Evolutionary conservation across 35 echinoderm and acorn worm genomes (phyloP).

Genomic region (Apostichopus japonicus): DNA sequence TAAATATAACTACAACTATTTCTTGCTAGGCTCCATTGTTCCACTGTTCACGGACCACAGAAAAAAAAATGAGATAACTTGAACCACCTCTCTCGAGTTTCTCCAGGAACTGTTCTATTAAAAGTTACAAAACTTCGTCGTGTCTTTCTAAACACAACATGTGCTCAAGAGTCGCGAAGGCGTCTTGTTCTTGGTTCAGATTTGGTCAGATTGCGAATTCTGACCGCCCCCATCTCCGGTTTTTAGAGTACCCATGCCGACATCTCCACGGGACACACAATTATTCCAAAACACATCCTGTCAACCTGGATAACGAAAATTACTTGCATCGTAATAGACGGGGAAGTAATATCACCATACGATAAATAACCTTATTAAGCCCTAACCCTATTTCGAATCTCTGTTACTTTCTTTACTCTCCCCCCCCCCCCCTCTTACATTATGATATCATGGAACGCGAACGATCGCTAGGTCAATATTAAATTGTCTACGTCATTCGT

Average conservation of each 20-base stretch:
- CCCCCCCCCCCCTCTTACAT: no score
- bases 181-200: neutral
- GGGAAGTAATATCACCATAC: no score
- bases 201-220: neutral
- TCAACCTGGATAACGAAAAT: neutral
- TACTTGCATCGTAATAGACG: neutral
- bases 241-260: constrained; percentile 12
- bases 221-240: constrained; percentile 35
- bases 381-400: no score
- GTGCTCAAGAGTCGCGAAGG: constrained; percentile 29
- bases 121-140: neutral
- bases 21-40: no score
- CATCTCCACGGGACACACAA: constrained; percentile 40
- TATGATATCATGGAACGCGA: no score
- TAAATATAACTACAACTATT: no score
- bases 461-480: no score
- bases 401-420: no score
- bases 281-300: constrained; percentile 49
- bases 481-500: no score
- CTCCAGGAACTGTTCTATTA: constrained; percentile 5
- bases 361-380: no score
- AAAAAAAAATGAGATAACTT: no score
- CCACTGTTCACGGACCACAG: no score
- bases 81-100: neutral
- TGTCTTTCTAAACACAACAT: neutral